Percentiles rank a stretch among this genome's conserved stretches.
phyloP scores from a whole-genome alignment of 2,888 invertebrate species.

The Griposia aprilina region DNA sequence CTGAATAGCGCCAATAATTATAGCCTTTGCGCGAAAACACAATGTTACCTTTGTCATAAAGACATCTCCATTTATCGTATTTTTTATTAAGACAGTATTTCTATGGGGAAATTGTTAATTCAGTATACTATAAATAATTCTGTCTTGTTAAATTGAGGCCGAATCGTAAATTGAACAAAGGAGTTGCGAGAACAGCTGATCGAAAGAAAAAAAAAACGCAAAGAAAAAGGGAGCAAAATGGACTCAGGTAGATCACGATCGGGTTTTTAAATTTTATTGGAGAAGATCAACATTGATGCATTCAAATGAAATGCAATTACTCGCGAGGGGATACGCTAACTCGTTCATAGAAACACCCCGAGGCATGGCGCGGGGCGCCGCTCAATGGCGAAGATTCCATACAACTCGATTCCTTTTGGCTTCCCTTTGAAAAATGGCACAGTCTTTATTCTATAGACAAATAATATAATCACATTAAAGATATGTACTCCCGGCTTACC shows the following conservation, averaged over 20 bases:
- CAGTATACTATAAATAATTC: constrained; percentile 50
- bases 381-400: no score
- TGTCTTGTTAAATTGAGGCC: constrained; percentile 58
- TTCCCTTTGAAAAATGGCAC: no score
- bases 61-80: constrained; percentile 50
- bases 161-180: constrained; percentile 64
- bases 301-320: constrained; percentile 40
- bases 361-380: background rate
- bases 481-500: no score
- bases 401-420: no score
- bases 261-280: constrained; percentile 54
- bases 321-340: constrained; percentile 33
- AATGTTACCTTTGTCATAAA: constrained; percentile 58
- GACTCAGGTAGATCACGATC: constrained; percentile 66
- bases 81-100: constrained; percentile 57
- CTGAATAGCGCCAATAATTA: constrained; percentile 57
- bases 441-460: no score
- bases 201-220: constrained; percentile 55
- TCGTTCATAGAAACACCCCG: constrained; percentile 11
- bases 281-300: constrained; percentile 49
- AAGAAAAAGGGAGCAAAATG: constrained; percentile 49
- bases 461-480: no score
- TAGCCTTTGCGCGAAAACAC: constrained; percentile 53
- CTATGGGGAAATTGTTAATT: constrained; percentile 55
- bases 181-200: constrained; percentile 71